Percentiles rank a stretch among this genome's conserved stretches.
These are phyloP conservation scores for Oophaga pumilio DNA, from an alignment of 2,113 vertebrate genomes.

Conservation along the genomic window DNA sequence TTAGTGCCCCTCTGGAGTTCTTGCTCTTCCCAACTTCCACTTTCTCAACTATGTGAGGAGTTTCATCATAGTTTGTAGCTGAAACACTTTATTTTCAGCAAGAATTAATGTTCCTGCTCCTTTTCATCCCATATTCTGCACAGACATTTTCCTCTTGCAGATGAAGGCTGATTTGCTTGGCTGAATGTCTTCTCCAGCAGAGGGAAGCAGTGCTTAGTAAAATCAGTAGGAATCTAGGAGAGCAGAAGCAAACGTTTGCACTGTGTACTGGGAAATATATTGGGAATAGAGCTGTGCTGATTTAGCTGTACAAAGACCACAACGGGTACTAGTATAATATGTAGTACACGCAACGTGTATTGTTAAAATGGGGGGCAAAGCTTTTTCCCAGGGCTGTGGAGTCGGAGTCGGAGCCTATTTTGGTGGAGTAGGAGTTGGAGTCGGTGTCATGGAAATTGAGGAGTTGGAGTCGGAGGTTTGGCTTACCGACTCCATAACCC, in stretches of 20 bases:
- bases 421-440: no score
- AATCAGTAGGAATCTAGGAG: background rate
- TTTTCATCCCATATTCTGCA: background rate
- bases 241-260: background rate
- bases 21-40: background rate
- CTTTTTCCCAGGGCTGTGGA: no score
- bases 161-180: background rate
- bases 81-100: background rate
- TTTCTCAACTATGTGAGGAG: background rate
- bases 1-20: background rate
- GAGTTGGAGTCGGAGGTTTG: no score
- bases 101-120: background rate
- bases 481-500: no score
- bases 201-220: conserved; percentile 18
- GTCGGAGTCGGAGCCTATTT: no score
- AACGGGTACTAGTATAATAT: background rate
- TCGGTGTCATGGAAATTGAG: no score
- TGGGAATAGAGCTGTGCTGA: no score
- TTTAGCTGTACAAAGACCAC: background rate
- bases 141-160: background rate
- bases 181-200: conserved; percentile 42
- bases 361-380: background rate
- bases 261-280: background rate
- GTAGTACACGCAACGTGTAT: background rate
- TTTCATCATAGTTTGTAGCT: background rate